Percentiles rank a stretch among this genome's conserved stretches.
Conservation (phyloP, 53 echinoderm and acorn worm species). For the Astropecten irregularis region DNA sequence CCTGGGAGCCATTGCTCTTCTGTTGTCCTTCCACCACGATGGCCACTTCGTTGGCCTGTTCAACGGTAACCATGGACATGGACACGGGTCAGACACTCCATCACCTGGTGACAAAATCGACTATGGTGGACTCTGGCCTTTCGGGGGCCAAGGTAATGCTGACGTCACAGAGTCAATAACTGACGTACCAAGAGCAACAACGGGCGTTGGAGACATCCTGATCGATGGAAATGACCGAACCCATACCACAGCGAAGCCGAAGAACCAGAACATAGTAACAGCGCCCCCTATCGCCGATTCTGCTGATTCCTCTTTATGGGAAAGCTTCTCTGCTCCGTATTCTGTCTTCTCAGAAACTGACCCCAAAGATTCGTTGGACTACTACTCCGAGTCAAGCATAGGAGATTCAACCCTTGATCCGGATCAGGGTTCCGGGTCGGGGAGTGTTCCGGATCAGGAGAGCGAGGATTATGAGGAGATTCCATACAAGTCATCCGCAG, state of each 20-base stretch:
- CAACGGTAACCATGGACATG: not conserved
- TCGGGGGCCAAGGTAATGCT: not conserved
- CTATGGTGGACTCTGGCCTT: constrained; percentile 7
- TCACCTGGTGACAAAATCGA: not conserved
- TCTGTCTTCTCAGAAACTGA: not conserved
- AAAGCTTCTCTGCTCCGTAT: constrained; percentile 30
- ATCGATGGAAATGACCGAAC: constrained; percentile 34
- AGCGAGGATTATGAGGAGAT: constrained; percentile 23
- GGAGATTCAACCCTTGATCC: not conserved
- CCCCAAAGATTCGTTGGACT: not conserved
- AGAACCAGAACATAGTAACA: not conserved
- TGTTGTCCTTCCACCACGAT: constrained; percentile 41
- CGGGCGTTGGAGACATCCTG: constrained; percentile 26
- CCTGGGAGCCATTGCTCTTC: constrained; percentile 13
- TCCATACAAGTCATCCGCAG: constrained; percentile 5
- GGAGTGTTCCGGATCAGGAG: not conserved
- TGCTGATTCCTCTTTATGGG: constrained; percentile 13
- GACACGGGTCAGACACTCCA: not conserved
- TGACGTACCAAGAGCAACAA: constrained; percentile 20
- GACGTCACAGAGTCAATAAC: constrained; percentile 48
- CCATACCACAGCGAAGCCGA: not conserved
- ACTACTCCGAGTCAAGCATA: not conserved
- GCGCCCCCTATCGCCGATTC: not conserved
- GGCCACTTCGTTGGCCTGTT: not conserved
- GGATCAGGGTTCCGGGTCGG: constrained; percentile 20